phyloP scores from a whole-genome alignment of 2,888 invertebrate species.

The Lingula anatina region DNA sequence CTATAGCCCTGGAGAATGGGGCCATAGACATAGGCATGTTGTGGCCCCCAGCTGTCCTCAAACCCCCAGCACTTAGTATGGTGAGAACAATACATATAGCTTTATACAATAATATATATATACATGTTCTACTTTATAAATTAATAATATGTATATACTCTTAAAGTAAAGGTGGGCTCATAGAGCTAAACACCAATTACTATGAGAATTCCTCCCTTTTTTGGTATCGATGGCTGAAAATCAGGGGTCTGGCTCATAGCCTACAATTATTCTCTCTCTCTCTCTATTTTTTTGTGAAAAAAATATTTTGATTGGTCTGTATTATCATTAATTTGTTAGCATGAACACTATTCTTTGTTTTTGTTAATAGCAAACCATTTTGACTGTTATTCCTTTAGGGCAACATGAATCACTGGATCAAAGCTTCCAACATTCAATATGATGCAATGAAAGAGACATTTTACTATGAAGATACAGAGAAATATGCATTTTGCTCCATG shows the following conservation, averaged over 20 bases:
- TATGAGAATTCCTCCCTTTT: too few relatives aligned
- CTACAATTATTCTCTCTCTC: too few relatives aligned
- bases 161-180: too few relatives aligned
- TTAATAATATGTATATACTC: too few relatives aligned
- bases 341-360: neutral
- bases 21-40: constrained; percentile 39
- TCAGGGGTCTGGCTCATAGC: too few relatives aligned
- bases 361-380: neutral
- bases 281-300: too few relatives aligned
- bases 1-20: constrained; percentile 39
- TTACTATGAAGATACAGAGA: constrained; percentile 8
- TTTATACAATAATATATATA: too few relatives aligned
- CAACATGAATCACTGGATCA: constrained; percentile 40
- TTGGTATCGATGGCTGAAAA: too few relatives aligned
- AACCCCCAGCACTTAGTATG: constrained; percentile 27
- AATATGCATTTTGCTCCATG: constrained; percentile 16
- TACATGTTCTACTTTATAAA: too few relatives aligned
- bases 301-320: too few relatives aligned
- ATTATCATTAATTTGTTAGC: neutral
- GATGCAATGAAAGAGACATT: constrained; percentile 23
- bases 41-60: constrained; percentile 35
- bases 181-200: too few relatives aligned
- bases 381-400: constrained; percentile 16
- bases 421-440: constrained; percentile 19
- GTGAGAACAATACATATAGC: too few relatives aligned